phyloP scores from a whole-genome alignment of 2,888 invertebrate genomes.

The Acrobasis repandana region DNA sequence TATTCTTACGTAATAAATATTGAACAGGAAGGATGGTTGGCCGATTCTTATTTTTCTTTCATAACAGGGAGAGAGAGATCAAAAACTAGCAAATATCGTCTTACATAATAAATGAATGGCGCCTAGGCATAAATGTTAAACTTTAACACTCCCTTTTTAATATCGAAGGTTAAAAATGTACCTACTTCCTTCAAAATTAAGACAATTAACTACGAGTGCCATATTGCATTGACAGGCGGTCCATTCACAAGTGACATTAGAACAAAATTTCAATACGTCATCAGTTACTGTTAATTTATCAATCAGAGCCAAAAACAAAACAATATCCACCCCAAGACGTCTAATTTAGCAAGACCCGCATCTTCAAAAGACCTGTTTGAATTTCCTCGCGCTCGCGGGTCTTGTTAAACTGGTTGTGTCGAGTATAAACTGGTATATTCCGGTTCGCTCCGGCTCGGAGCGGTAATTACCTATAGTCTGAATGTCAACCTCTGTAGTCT shows the following conservation, averaged over 20 bases:
- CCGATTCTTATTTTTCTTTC: too few relatives aligned
- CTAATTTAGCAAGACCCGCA: neutral
- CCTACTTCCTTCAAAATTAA: too few relatives aligned
- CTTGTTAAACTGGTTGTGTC: slow-evolving; percentile 20
- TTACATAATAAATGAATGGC: too few relatives aligned
- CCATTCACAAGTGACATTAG: neutral
- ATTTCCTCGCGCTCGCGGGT: neutral
- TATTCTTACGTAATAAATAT: too few relatives aligned
- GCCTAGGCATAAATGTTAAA: too few relatives aligned
- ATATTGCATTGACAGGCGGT: too few relatives aligned
- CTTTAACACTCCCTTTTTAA: too few relatives aligned
- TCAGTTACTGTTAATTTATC: slow-evolving; percentile 15
- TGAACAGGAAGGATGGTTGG: too few relatives aligned
- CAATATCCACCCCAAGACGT: slow-evolving; percentile 15
- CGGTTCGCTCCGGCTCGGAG: slow-evolving; percentile 20
- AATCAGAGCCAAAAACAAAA: slow-evolving; percentile 9
- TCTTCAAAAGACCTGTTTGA: neutral
- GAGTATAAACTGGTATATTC: slow-evolving; percentile 21
- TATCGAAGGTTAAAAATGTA: too few relatives aligned
- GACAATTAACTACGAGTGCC: too few relatives aligned
- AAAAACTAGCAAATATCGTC: too few relatives aligned
- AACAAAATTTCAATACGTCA: slow-evolving; percentile 6
- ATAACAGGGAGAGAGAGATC: too few relatives aligned
- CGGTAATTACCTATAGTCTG: slow-evolving; percentile 28
- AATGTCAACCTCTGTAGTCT: slow-evolving; percentile 15